These are phyloP conservation scores for Myathropa florea DNA, from an alignment of 2,888 invertebrate genomes.

Conservation along the genomic window DNA sequence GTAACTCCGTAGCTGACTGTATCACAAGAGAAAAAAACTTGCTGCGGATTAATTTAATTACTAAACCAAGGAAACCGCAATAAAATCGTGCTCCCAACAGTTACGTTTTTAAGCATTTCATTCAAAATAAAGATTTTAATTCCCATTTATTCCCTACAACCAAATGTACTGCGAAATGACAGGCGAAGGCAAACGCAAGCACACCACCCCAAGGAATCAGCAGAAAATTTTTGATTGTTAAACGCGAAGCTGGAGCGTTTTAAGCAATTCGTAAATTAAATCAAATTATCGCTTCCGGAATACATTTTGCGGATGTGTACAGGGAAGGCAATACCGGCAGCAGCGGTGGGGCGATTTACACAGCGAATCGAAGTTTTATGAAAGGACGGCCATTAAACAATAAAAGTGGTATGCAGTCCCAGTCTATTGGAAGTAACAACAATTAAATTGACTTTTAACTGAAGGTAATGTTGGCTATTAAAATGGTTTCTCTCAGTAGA, in stretches of 20 bases:
- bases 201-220: slow-evolving; percentile 14
- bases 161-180: slow-evolving; percentile 48
- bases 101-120: slow-evolving; percentile 16
- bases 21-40: slow-evolving; percentile 21
- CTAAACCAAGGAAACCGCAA: slow-evolving; percentile 32
- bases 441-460: neutral
- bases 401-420: neutral
- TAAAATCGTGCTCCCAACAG: slow-evolving; percentile 33
- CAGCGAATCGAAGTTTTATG: neutral
- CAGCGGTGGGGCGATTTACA: neutral
- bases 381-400: neutral
- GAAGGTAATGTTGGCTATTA: neutral
- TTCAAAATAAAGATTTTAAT: slow-evolving; percentile 40
- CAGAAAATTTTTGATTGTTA: slow-evolving; percentile 52
- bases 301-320: neutral
- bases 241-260: slow-evolving; percentile 22
- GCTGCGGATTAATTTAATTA: slow-evolving; percentile 58
- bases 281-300: slow-evolving; percentile 29
- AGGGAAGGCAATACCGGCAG: neutral
- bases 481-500: neutral
- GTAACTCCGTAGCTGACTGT: slow-evolving; percentile 27
- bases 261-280: slow-evolving; percentile 43
- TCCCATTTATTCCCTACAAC: slow-evolving; percentile 34
- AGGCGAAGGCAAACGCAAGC: neutral
- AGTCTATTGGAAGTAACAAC: neutral